Evolutionary conservation across 2,888 invertebrate genomes (phyloP), one percentile per base, ranked within the genome.

Genomic region (Aleiodes testaceus): DNA sequence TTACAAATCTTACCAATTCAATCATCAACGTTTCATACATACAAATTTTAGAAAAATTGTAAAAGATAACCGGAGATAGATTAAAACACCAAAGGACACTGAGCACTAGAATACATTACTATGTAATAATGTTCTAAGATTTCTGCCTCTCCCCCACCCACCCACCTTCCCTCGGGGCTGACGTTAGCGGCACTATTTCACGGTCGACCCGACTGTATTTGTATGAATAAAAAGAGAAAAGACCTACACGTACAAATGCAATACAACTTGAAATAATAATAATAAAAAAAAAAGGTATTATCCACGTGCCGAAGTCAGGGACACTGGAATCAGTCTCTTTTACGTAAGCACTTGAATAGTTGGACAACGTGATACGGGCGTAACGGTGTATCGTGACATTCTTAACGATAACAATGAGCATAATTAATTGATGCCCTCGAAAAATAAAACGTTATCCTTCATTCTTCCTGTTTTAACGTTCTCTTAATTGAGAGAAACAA

Each of bases 371-470:
- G 36, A 63, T 71, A 44, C 44, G 50, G 45, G 26, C 14, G 45
- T 66, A 70, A 71, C 66, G 66, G 71, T 67, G 6, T 30, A 53
- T 26, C 67, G 52, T 30, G 64, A 63, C 70, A 70, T 65, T 66
- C 65, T 36, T 59, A 36, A 59, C 49, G 36, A 59, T 52, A 63
- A 63, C 45, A 66, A 71, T 61, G n/a, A 49, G 22, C 16, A 66
- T 66, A 59, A 72, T 50, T 44, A 45, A 49, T 61, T 65, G n/a
- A 49, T 59, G 36, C 14, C 45, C 45, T 50, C 45, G 45, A 42
- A n/a, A n/a, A n/a, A n/a, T n/a, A n/a, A n/a, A 67, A 47, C 3
- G 26, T 64, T 63, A 42, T 53, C 59, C 7, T 36, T 9, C 36
- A 36, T 42, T 11, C 11, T 59, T 42, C 14, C n/a, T 30, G 67